A percentile compares a stretch with the other conserved stretches of the same genome.
These are phyloP conservation scores for Geococcyx californianus DNA, from an alignment of 2,113 vertebrate species.

Conservation along the genomic window DNA sequence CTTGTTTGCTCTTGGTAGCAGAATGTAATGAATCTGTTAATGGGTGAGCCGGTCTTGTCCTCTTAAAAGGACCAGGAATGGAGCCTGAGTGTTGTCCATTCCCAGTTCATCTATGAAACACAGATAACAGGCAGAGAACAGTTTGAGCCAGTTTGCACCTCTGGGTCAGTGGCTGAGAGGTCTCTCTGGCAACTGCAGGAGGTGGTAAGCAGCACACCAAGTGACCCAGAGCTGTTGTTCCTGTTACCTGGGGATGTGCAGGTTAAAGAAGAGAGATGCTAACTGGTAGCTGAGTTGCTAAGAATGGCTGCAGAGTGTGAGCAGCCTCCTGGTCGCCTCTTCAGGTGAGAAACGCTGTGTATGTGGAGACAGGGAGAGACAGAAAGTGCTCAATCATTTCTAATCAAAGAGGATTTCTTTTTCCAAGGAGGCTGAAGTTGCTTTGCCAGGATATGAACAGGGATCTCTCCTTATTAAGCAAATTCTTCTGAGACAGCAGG, in stretches of 20 bases:
- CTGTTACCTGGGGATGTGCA: background rate
- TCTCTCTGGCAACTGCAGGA: background rate
- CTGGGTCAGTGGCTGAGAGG: background rate
- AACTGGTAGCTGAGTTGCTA: background rate
- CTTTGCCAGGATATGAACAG: background rate
- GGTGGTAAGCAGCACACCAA: background rate
- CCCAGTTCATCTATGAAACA: accelerated
- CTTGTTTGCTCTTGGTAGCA: background rate
- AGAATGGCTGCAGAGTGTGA: background rate
- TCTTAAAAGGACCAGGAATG: background rate
- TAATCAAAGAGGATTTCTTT: background rate
- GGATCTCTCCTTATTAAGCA: background rate
- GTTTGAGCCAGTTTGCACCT: background rate
- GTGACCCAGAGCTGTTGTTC: background rate
- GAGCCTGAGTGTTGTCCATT: accelerated
- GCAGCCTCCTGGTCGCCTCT: background rate
- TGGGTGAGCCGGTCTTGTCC: background rate
- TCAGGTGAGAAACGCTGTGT: background rate
- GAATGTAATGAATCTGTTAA: background rate
- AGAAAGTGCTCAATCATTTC: background rate
- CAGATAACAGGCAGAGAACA: background rate
- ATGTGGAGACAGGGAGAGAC: background rate
- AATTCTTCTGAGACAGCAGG: slow-evolving; percentile 2
- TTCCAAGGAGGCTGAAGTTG: background rate
- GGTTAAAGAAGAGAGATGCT: background rate